Base-by-base conservation (phyloP, 1,140 invertebrate genomes). In the Drosophila yakuba region DNA sequence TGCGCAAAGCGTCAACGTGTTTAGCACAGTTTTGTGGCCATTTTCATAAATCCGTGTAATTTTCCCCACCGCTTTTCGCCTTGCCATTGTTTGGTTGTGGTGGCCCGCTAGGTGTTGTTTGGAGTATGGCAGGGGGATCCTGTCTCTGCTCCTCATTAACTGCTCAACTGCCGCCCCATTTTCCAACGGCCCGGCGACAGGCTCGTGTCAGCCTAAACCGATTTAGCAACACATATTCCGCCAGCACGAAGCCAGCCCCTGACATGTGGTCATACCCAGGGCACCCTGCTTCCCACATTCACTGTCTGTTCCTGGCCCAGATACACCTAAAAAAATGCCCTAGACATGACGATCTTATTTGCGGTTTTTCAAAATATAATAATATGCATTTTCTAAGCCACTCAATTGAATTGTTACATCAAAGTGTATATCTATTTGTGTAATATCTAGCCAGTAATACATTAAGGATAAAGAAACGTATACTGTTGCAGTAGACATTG, bases 41-140 rank as follows among this genome's bases (percentile, higher is more conserved):
- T 77, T 84, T 74, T 77, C 61, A 80, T 62, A 84, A 80, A 77
- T 80, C 73, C 77, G 81, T 84, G 81, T 85, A 64, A 80, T 77
- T 69, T 80, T 51, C 28, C 36, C 64, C 61, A 14, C 28, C 41
- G 56, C 56, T 35, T 41, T 39, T 39, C 12, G 11, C 36, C 17
- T 25, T 14, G 25, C n/a, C 12, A 45, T 57, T 72, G 66, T 62
- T 73, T 54, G 47, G 36, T 32, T 60, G 71, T 73, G 71, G 69
- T 71, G 48, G 48, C 48, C 48, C 48, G 28, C 48, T 35, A 35
- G 48, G 48, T 28, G 48, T 51, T 48, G 25, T n/a, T 51, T 17
- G 3, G 3, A 14, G 11, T 20, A 32, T 15, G 63, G 64, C 23
- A 47, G 25, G 45, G 41, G 36, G 45, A 41, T 39, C 56, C 56